Conservation (phyloP, 1,140 invertebrate species). For the Fopius arisanus region DNA sequence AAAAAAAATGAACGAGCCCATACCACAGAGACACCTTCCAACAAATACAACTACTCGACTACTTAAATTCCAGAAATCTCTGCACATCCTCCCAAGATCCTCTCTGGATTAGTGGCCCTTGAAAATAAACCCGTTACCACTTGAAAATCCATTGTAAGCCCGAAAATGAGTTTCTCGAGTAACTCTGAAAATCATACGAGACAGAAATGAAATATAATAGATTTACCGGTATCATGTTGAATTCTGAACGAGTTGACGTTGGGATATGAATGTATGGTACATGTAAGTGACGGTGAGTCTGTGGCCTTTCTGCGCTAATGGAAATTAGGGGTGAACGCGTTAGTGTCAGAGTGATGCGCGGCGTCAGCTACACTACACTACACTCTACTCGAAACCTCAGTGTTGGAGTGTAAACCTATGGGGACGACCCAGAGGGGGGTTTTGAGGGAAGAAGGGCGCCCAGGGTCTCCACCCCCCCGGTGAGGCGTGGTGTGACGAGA, state of each 20-base stretch:
- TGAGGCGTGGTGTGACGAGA: conserved; percentile 19
- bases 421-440: not conserved
- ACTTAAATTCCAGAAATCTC: no score
- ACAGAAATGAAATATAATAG: not conserved
- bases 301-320: conserved; percentile 8
- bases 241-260: conserved; percentile 7
- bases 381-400: conserved; percentile 17
- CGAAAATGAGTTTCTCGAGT: no score
- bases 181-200: no score
- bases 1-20: no score
- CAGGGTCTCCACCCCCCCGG: not conserved
- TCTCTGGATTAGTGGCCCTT: no score
- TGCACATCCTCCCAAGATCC: no score
- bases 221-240: not conserved
- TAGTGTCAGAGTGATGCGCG: conserved; percentile 19
- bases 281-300: not conserved
- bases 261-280: not conserved
- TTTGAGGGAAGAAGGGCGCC: not conserved
- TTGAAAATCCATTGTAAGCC: no score
- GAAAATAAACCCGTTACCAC: no score
- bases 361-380: conserved; percentile 20
- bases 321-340: conserved; percentile 14
- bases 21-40: no score
- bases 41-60: no score
- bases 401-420: conserved; percentile 10